phyloP scores from a whole-genome alignment of 1,140 invertebrate genomes.

The Microplitis demolitor region DNA sequence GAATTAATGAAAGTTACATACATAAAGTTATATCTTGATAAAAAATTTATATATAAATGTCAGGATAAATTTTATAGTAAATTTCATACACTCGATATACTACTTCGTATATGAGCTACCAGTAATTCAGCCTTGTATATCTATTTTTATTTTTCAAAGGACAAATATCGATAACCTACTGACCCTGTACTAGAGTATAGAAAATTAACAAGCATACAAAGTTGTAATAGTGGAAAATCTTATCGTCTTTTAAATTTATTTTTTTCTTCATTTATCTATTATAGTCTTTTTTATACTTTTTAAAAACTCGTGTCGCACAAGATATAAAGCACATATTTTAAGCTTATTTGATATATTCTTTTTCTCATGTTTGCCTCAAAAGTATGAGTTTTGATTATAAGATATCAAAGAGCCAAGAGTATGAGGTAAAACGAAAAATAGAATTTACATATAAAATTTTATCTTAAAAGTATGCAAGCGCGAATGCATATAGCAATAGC shows the following conservation, averaged over 20 bases:
- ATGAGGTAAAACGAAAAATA: no score
- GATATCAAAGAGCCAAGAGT: no score
- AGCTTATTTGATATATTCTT: no score
- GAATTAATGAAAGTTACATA: no score
- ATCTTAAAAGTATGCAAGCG: no score
- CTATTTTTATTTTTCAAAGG: conserved; percentile 32
- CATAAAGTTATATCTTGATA: background rate
- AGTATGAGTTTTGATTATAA: no score
- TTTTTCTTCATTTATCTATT: conserved; percentile 3
- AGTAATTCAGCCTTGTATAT: conserved; percentile 29
- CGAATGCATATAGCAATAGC: no score
- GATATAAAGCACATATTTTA: no score
- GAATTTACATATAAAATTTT: no score
- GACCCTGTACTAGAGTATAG: conserved; percentile 33
- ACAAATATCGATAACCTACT: conserved; percentile 48
- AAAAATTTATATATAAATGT: no score
- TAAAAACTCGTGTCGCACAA: background rate
- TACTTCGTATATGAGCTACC: background rate
- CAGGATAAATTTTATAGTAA: no score
- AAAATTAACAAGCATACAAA: conserved; percentile 21
- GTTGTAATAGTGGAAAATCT: conserved; percentile 14
- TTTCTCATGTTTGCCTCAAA: no score
- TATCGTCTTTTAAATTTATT: background rate
- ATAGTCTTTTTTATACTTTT: conserved; percentile 40
- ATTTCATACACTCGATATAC: background rate